Percentiles rank a stretch among this genome's conserved stretches.
These are phyloP conservation scores for Cyclopterus lumpus DNA, from an alignment of 2,797 vertebrate species.

Conservation along the genomic window DNA sequence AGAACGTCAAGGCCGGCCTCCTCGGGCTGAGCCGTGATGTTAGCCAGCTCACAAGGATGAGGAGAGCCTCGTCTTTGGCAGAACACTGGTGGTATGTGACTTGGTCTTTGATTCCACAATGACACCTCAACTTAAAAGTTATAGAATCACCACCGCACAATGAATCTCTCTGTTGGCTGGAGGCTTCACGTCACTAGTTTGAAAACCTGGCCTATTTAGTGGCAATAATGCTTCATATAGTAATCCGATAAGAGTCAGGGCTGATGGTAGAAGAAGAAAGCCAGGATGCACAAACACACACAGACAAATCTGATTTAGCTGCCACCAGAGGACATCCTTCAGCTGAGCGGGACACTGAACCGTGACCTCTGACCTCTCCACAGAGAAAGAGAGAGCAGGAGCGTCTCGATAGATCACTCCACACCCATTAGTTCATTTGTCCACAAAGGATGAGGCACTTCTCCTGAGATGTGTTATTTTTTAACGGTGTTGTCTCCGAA, in stretches of 20 bases:
- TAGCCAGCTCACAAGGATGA: too few relatives aligned
- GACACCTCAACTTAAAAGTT: background rate
- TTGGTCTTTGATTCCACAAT: conserved; percentile 30
- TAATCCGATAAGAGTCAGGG: background rate
- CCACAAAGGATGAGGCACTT: background rate
- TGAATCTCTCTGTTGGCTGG: conserved; percentile 6
- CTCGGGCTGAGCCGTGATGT: too few relatives aligned
- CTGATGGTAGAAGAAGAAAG: background rate
- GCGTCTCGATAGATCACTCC: background rate
- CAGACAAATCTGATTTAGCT: conserved; percentile 27
- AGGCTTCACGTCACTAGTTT: conserved; percentile 2
- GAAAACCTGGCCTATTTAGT: background rate
- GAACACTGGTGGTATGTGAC: background rate
- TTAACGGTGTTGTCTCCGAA: background rate
- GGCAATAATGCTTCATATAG: background rate
- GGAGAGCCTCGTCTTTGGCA: too few relatives aligned
- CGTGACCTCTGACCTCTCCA: conserved; percentile 13
- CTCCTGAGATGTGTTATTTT: background rate
- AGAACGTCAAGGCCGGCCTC: too few relatives aligned
- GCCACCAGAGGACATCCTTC: background rate
- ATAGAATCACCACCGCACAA: conserved; percentile 3
- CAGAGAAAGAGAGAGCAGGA: background rate
- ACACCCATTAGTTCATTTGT: background rate
- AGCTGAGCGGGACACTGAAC: conserved; percentile 1
- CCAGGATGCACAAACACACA: conserved; percentile 8